Base-by-base conservation (phyloP, 2,888 invertebrate species). In the Gryllus longicercus region DNA sequence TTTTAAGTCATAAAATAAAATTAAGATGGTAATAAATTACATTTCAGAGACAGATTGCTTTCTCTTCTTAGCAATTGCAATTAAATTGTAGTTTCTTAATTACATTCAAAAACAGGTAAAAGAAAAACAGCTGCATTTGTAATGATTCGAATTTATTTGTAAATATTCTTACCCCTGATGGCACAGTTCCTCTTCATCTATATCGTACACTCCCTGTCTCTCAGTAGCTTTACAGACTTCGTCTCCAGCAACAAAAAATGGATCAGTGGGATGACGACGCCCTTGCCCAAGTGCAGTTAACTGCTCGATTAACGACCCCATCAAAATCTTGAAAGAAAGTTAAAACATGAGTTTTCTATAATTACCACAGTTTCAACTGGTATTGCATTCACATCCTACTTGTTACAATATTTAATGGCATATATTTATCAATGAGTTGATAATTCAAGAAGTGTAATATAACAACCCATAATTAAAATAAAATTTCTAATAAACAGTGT, bases 151-250 rank as follows among this genome's bases (percentile, higher is more conserved):
- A 38, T 38, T 38, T 8, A 38, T 5, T 38, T 16, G 16, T 63
- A 5, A 16, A 8, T 10, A 77, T 81, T 86, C 89, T 87, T 87
- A 91, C 91, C 88, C 80, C 84, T 89, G 85, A 85, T 91, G 90
- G 82, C 89, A 90, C 8, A 90, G 85, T 82, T 88, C 88, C 85
- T 91, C 91, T 21, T 91, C 90, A 82, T 91, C 91, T 51, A 89
- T 86, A 81, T 90, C 89, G 76, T 88, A 89, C 1, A 91, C 87
- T 0, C 91, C 91, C 78, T 85, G 85, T 50, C 86, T 84, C 81
- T 84, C 84, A 80, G 86, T 86, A 77, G 87, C 84, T 81, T 85
- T 85, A 81, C 87, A 87, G 14, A 82, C 63, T 63, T 84, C 81
- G 82, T 89, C 86, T 1, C 89, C 86, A 21, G 88, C 87, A 8